These are phyloP conservation scores for Thamnophis sirtalis DNA, from an alignment of 2,113 vertebrate genomes.

Conservation along the genomic window DNA sequence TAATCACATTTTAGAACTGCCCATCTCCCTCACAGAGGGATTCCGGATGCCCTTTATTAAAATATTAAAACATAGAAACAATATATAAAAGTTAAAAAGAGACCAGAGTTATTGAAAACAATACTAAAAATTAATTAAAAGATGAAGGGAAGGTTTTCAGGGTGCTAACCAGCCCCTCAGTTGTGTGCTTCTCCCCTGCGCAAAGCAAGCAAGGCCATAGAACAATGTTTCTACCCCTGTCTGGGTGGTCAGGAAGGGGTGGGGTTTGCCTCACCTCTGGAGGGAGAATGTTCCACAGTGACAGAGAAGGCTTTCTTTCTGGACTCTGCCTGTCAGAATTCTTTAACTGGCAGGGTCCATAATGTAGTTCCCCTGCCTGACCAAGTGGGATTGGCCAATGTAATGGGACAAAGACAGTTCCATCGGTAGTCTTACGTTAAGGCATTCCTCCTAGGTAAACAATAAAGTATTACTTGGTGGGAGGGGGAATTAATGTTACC, in stretches of 20 bases:
- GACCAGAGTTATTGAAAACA: not conserved
- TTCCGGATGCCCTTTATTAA: not conserved
- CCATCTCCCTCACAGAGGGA: not conserved
- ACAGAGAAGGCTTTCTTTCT: not conserved
- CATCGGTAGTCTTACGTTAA: not conserved
- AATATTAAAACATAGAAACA: not conserved
- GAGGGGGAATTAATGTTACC: not conserved
- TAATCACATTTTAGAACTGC: not conserved
- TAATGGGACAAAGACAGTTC: not conserved
- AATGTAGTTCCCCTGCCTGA: not conserved
- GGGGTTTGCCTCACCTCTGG: not conserved
- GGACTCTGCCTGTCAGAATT: not conserved
- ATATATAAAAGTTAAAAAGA: not conserved
- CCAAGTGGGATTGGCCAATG: not conserved
- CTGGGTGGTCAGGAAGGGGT: not conserved
- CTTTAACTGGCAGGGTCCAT: not conserved
- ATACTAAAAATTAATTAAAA: not conserved
- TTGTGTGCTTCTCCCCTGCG: not conserved
- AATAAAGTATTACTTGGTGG: not conserved
- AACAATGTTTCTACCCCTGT: not conserved
- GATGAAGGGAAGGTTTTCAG: not conserved
- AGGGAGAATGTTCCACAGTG: not conserved
- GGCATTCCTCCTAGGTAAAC: not conserved
- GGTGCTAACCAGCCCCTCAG: not conserved
- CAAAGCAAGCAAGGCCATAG: not conserved